Evolutionary conservation across 2,113 vertebrate genomes (phyloP).

Genomic region (Bufo bufo): DNA sequence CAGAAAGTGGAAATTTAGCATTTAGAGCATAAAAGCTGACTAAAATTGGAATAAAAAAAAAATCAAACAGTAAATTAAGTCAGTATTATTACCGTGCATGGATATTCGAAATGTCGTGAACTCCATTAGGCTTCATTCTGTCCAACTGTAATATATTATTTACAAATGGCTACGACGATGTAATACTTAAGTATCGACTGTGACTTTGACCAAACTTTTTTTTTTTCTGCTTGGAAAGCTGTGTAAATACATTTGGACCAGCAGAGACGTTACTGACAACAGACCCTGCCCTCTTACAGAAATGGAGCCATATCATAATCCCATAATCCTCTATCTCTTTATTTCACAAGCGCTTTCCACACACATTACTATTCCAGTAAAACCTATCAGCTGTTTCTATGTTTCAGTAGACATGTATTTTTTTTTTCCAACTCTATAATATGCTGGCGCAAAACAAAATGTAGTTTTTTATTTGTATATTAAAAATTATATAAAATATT

Average conservation of each 20-base stretch:
- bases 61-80: constrained; percentile 53
- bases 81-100: constrained; percentile 62
- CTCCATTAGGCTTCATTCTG: constrained; percentile 61
- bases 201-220: background rate
- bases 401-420: background rate
- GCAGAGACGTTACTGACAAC: constrained; percentile 58
- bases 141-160: constrained; percentile 62
- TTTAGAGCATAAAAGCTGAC: constrained; percentile 57
- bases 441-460: too few species aligned
- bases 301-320: constrained; percentile 63
- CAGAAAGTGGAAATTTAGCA: constrained; percentile 59
- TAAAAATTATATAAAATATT: too few species aligned
- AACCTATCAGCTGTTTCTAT: constrained; percentile 52
- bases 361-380: constrained; percentile 57
- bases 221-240: constrained; percentile 15
- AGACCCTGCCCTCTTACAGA: constrained; percentile 41
- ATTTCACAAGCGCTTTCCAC: constrained; percentile 59
- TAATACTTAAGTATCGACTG: constrained; percentile 49
- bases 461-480: too few species aligned
- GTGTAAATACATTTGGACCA: constrained; percentile 59
- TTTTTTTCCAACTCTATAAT: background rate
- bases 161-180: constrained; percentile 64
- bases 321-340: constrained; percentile 66
- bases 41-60: constrained; percentile 58
- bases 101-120: constrained; percentile 62